phyloP scores from a whole-genome alignment of 64 coral and sea anemone genomes.

The Acropora yongei region DNA sequence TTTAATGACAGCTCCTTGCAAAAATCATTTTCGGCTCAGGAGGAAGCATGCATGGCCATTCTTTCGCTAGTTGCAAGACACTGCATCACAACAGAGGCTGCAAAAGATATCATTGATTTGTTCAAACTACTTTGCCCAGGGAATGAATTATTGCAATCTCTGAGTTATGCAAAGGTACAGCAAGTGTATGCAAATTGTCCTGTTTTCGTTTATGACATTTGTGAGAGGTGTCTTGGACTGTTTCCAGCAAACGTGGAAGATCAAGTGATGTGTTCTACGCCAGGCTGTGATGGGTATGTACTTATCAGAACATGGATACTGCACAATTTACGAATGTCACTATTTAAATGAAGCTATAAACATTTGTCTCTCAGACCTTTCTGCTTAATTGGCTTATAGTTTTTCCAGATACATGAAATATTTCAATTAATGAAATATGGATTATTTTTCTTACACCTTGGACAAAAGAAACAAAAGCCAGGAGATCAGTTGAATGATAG shows the following conservation, averaged over 20 bases:
- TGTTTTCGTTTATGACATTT: slow-evolving; percentile 39
- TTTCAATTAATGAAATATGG: too few species aligned
- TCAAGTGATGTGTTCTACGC: slow-evolving; percentile 9
- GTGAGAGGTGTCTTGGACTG: slow-evolving; percentile 28
- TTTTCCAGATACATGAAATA: too few species aligned
- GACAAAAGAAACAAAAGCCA: too few species aligned
- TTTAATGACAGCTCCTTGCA: not conserved
- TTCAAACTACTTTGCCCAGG: slow-evolving; percentile 32
- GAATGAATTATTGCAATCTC: slow-evolving; percentile 10
- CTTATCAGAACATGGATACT: not conserved
- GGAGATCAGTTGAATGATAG: too few species aligned
- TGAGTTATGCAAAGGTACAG: slow-evolving; percentile 18
- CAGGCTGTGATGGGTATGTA: slow-evolving; percentile 11
- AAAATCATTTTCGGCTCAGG: slow-evolving; percentile 5
- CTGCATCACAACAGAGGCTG: slow-evolving; percentile 59
- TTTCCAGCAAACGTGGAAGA: not conserved
- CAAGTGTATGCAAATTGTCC: slow-evolving; percentile 50
- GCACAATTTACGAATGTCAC: too few species aligned
- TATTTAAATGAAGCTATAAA: too few species aligned
- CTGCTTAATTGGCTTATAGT: too few species aligned
- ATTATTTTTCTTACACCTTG: too few species aligned
- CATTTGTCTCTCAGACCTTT: too few species aligned
- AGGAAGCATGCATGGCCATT: slow-evolving; percentile 46
- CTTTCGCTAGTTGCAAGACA: slow-evolving; percentile 44
- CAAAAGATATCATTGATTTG: slow-evolving; percentile 58